Percentiles rank a stretch among this genome's conserved stretches.
These are phyloP conservation scores for Metalampra italica DNA, from an alignment of 2,888 invertebrate species.

Conservation along the genomic window DNA sequence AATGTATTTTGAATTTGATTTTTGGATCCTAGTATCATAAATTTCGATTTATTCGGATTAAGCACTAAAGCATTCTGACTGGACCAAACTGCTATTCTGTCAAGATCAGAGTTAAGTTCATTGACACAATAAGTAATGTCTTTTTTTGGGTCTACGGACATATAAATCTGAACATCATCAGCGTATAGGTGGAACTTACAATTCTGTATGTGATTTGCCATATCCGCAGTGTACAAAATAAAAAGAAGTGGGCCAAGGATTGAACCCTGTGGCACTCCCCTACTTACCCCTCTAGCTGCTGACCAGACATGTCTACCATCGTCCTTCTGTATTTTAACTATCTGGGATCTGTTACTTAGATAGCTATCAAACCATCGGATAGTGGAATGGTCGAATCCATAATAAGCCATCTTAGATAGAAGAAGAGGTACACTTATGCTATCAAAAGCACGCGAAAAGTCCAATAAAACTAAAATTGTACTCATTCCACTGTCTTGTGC, in stretches of 20 bases:
- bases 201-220: neutral
- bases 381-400: neutral
- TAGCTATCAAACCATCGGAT: neutral
- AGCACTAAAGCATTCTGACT: neutral
- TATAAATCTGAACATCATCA: neutral
- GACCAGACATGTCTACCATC: neutral
- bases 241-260: neutral
- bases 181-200: neutral
- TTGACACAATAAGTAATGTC: neutral
- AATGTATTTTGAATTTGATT: neutral
- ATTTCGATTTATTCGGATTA: neutral
- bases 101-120: neutral
- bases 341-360: neutral
- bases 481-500: conserved; percentile 2
- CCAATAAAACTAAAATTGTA: conserved; percentile 3
- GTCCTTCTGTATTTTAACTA: neutral
- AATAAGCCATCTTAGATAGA: neutral
- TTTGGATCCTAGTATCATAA: neutral
- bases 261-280: neutral
- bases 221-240: neutral
- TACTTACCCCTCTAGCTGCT: neutral
- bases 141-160: neutral
- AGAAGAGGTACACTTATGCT: neutral
- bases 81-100: neutral
- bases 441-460: conserved; percentile 7